A percentile compares a stretch with the other conserved stretches of the same genome.
These are phyloP conservation scores for Cynodonichthys magdalenae DNA, from an alignment of 2,797 vertebrate species.

Conservation along the genomic window DNA sequence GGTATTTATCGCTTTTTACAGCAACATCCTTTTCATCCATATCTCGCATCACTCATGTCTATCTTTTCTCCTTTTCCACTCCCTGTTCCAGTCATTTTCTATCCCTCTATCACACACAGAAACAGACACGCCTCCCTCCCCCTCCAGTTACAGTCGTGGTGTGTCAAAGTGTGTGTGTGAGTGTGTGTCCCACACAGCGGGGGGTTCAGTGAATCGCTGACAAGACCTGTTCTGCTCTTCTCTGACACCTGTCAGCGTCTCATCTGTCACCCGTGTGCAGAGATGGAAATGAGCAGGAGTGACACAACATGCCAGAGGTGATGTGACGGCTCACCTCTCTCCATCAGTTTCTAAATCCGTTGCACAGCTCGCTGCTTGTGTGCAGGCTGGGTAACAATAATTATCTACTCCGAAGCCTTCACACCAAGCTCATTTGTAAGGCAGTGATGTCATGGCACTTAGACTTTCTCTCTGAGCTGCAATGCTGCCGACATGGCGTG, in stretches of 20 bases:
- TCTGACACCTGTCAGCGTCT: slow-evolving; percentile 90
- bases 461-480: slow-evolving; percentile 2
- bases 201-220: slow-evolving; percentile 85
- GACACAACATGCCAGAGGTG: slow-evolving; percentile 94
- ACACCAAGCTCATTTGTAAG: slow-evolving; percentile 48
- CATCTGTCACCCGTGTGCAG: slow-evolving; percentile 88
- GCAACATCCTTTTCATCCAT: slow-evolving; percentile 11
- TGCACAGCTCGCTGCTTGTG: slow-evolving; percentile 45
- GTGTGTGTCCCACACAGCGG: slow-evolving; percentile 56
- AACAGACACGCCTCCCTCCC: slow-evolving; percentile 55
- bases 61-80: slow-evolving; percentile 27
- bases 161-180: slow-evolving; percentile 67
- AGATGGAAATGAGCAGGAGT: slow-evolving; percentile 93
- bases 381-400: slow-evolving; percentile 54
- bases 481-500: neutral
- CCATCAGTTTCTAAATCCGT: slow-evolving; percentile 55
- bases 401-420: slow-evolving; percentile 60
- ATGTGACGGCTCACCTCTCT: slow-evolving; percentile 85
- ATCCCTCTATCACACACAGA: slow-evolving; percentile 52
- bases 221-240: slow-evolving; percentile 86
- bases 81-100: slow-evolving; percentile 35
- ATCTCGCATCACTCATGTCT: slow-evolving; percentile 33
- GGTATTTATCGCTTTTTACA: neutral
- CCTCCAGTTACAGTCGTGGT: slow-evolving; percentile 53
- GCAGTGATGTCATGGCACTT: slow-evolving; percentile 51